Conservation (phyloP, 1,140 invertebrate genomes). For the Oscheius sp. region DNA sequence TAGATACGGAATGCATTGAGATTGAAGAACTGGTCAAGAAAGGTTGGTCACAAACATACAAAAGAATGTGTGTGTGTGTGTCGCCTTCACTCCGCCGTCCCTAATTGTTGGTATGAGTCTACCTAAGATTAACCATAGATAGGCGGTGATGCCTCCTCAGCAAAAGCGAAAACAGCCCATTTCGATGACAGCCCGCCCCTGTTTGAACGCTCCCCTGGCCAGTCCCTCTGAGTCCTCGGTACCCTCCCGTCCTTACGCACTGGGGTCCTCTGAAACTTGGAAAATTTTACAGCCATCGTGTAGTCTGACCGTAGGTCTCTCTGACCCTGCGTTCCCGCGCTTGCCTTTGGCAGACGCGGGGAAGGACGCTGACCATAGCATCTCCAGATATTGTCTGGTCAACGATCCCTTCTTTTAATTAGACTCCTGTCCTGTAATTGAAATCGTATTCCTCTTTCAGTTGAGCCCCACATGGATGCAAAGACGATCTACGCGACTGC, state of each 20-base stretch:
- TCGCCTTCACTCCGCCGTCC: neutral
- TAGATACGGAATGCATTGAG: neutral
- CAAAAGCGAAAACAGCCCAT: neutral
- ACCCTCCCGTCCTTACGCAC: too few species aligned
- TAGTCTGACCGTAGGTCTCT: too few species aligned
- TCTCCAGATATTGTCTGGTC: too few species aligned
- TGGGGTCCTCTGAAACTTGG: too few species aligned
- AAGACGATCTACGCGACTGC: slow-evolving; percentile 30
- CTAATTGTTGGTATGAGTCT: neutral
- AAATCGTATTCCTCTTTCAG: too few species aligned
- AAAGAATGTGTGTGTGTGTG: neutral
- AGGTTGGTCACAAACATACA: neutral
- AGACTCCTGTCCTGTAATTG: too few species aligned
- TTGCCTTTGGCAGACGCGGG: too few species aligned
- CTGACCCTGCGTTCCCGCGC: too few species aligned
- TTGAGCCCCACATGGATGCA: slow-evolving; percentile 11
- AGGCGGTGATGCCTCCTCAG: neutral
- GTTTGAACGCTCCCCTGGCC: neutral
- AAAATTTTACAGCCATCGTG: too few species aligned
- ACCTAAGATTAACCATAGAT: neutral
- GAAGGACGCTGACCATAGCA: too few species aligned
- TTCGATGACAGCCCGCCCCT: neutral
- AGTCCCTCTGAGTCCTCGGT: too few species aligned
- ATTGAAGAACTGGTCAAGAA: neutral
- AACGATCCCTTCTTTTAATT: too few species aligned